Evolutionary conservation across 2,797 vertebrate genomes (phyloP).

Genomic region (Spinus olivaceus): DNA sequence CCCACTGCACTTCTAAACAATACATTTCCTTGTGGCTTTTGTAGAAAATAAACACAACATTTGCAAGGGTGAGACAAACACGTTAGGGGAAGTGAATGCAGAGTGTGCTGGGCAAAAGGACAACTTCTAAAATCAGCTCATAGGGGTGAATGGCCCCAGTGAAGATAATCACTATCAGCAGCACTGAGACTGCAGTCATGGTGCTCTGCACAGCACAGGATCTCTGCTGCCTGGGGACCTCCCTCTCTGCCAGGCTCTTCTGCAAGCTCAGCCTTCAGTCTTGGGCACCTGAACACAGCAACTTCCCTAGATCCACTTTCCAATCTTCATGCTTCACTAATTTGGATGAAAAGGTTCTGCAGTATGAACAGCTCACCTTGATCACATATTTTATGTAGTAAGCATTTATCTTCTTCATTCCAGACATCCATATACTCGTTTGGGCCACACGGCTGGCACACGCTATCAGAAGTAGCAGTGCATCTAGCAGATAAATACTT

Average conservation of each 20-base stretch:
- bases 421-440: conserved; percentile 87
- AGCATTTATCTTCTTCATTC: conserved; percentile 81
- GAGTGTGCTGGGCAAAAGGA: background rate
- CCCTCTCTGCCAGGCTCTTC: background rate
- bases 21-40: background rate
- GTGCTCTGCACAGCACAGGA: background rate
- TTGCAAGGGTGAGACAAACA: background rate
- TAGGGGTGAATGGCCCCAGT: background rate
- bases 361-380: conserved; percentile 73
- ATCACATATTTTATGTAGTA: conserved; percentile 87
- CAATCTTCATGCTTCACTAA: background rate
- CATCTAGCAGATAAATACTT: conserved; percentile 79
- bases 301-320: background rate
- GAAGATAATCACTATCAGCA: background rate
- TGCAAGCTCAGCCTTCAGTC: background rate
- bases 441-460: conserved; percentile 78
- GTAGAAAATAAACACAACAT: background rate
- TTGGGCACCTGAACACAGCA: background rate
- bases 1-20: background rate
- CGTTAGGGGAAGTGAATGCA: background rate
- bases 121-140: background rate
- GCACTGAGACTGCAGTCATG: background rate
- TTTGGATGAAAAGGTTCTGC: background rate
- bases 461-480: conserved; percentile 68
- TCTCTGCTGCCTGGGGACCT: background rate